A percentile compares a stretch with the other conserved stretches of the same genome.
Evolutionary conservation across 2,113 vertebrate genomes (phyloP).

Genomic region (Uropsilus gracilis): DNA sequence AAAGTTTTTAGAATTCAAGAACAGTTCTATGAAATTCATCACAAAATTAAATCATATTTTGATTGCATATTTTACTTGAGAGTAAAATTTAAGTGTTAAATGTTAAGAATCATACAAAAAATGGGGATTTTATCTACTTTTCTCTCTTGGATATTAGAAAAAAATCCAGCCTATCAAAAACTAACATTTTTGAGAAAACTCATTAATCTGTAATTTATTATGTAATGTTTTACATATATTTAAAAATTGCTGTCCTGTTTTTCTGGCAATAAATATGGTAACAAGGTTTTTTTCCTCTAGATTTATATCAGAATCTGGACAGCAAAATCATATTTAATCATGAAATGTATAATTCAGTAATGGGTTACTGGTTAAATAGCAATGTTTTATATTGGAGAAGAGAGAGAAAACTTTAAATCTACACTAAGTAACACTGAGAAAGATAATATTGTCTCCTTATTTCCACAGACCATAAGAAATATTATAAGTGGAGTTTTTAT

Average conservation of each 20-base stretch:
- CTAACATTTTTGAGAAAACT: neutral
- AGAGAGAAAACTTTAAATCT: neutral
- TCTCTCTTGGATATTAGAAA: neutral
- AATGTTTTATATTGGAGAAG: too few relatives aligned
- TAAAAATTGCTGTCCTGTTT: neutral
- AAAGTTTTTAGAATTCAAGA: neutral
- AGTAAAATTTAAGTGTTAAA: neutral
- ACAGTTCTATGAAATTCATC: neutral
- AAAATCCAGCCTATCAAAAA: neutral
- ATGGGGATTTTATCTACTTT: rapidly evolving
- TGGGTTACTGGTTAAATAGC: slow-evolving; percentile 34
- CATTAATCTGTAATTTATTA: neutral
- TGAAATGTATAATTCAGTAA: neutral
- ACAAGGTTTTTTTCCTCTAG: neutral
- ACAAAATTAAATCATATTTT: neutral
- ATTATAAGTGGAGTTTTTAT: neutral
- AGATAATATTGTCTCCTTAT: neutral
- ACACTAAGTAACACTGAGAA: neutral
- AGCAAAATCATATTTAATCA: neutral
- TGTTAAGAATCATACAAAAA: neutral
- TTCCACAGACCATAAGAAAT: slow-evolving; percentile 3
- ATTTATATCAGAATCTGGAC: neutral
- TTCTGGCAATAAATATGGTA: neutral
- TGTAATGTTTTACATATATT: neutral
- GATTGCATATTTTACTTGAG: neutral